phyloP scores from a whole-genome alignment of 2,113 vertebrate genomes.

The Phrynosoma platyrhinos region DNA sequence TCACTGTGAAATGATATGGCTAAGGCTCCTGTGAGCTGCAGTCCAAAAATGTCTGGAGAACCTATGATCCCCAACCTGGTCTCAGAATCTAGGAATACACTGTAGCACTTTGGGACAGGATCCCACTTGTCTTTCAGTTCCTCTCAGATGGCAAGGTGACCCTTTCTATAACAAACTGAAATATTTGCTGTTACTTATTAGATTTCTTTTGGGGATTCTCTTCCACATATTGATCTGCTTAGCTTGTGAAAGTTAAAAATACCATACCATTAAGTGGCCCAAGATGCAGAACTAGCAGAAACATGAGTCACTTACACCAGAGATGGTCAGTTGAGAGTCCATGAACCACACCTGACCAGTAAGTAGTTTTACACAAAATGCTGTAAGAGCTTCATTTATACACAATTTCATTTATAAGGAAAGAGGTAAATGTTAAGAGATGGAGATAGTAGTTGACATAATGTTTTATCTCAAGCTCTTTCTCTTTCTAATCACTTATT shows the following conservation, averaged over 20 bases:
- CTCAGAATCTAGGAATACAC: neutral
- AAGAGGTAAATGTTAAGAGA: neutral
- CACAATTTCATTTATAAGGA: neutral
- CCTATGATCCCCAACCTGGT: neutral
- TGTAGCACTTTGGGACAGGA: neutral
- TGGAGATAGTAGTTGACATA: too few relatives aligned
- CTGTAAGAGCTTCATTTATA: neutral
- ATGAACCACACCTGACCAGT: neutral
- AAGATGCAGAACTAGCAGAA: conserved; percentile 16
- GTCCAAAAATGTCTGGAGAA: neutral
- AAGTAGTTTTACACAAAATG: neutral
- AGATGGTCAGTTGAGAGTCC: neutral
- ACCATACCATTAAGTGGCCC: neutral
- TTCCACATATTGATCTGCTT: conserved; percentile 22
- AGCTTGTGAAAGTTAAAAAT: conserved; percentile 21
- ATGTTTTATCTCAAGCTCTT: too few relatives aligned
- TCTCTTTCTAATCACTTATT: too few relatives aligned
- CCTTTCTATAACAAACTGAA: neutral
- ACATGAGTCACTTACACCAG: neutral
- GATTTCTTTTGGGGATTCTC: conserved; percentile 12
- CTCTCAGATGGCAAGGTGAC: conserved; percentile 14
- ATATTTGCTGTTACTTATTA: neutral
- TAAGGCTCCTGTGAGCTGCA: neutral
- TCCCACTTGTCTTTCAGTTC: neutral
- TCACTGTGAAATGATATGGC: neutral